Conservation (phyloP, 2,888 invertebrate genomes). For the Neocrepidodera transversa region DNA sequence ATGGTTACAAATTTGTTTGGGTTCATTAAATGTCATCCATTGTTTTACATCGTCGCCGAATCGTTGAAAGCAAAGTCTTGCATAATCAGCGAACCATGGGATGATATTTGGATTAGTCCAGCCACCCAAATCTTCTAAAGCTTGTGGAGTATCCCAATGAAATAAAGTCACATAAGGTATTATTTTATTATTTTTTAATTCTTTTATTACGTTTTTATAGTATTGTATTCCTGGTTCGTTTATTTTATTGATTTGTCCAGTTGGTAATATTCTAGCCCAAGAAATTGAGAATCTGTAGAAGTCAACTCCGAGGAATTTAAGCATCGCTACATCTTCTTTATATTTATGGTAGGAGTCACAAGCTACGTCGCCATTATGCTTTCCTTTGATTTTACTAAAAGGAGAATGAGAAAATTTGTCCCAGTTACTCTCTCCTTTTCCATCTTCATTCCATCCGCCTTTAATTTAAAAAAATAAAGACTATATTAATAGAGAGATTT, state of each 20-base stretch:
- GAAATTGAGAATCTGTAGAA: constrained; percentile 45
- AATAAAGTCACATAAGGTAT: constrained; percentile 25
- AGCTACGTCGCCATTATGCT: constrained; percentile 67
- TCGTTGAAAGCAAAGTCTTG: constrained; percentile 39
- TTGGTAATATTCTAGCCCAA: constrained; percentile 62
- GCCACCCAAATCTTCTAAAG: constrained; percentile 35
- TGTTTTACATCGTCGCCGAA: constrained; percentile 46
- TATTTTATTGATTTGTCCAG: constrained; percentile 64
- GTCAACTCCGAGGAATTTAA: constrained; percentile 65
- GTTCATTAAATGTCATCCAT: constrained; percentile 48
- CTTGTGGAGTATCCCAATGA: too few relatives aligned
- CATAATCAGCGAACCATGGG: constrained; percentile 43
- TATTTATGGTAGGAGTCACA: constrained; percentile 72
- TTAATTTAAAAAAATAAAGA: background rate
- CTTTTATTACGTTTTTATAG: constrained; percentile 42
- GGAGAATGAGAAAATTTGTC: constrained; percentile 67
- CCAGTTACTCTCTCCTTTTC: constrained; percentile 72
- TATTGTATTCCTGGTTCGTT: constrained; percentile 71
- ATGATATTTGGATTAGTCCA: constrained; percentile 40
- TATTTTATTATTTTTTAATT: constrained; percentile 37
- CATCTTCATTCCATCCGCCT: constrained; percentile 50
- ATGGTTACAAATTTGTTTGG: constrained; percentile 35
- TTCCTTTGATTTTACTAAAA: constrained; percentile 63
- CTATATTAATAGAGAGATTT: too few relatives aligned
- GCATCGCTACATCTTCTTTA: constrained; percentile 66